phyloP scores from a whole-genome alignment of 2,888 invertebrate species.

The Catocala nupta region DNA sequence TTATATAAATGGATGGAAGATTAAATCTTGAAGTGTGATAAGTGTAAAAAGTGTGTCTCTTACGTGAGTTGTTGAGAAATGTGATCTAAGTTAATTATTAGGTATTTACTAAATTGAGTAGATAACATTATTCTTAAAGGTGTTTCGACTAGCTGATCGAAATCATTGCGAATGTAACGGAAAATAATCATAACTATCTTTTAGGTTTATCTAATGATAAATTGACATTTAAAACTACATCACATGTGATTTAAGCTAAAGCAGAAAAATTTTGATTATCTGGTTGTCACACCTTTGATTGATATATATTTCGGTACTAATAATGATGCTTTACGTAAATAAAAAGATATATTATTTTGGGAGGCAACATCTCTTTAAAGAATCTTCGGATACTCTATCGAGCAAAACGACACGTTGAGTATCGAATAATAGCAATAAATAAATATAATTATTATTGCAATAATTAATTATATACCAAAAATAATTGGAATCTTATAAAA shows the following conservation, averaged over 20 bases:
- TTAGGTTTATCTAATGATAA: no score
- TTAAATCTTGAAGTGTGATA: constrained; percentile 73
- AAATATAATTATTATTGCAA: constrained; percentile 26
- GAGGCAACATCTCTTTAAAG: constrained; percentile 52
- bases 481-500: constrained; percentile 7
- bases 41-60: constrained; percentile 66
- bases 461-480: constrained; percentile 24
- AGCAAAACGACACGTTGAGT: constrained; percentile 25
- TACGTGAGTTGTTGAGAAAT: constrained; percentile 70
- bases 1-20: constrained; percentile 45
- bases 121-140: constrained; percentile 29
- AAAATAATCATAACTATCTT: no score
- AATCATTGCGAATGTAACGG: no score
- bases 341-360: constrained; percentile 47
- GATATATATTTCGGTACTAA: constrained; percentile 45
- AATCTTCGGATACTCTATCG: constrained; percentile 11
- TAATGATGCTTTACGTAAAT: constrained; percentile 47
- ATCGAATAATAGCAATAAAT: constrained; percentile 5
- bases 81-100: constrained; percentile 77
- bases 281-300: constrained; percentile 30
- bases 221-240: not conserved
- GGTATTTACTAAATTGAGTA: constrained; percentile 57
- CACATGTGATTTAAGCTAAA: not conserved
- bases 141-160: constrained; percentile 34
- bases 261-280: not conserved